Conservation (phyloP, 2,797 vertebrate species). For the Remorina albescens region DNA sequence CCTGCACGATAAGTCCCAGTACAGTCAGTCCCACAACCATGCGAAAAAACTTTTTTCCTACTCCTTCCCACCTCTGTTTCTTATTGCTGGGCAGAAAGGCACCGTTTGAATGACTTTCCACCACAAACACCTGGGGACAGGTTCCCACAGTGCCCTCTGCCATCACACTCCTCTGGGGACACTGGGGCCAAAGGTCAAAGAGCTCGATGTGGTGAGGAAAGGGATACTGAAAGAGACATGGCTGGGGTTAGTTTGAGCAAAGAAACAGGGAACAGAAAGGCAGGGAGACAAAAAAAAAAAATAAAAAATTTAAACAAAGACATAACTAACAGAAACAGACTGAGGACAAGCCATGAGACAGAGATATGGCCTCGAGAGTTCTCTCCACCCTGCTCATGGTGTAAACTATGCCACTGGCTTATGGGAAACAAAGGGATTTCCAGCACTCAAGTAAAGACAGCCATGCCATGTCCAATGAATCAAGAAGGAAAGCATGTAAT, state of each 20-base stretch:
- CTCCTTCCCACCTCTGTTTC: slow-evolving; percentile 29
- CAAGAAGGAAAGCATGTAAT: neutral
- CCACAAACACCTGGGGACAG: slow-evolving; percentile 78
- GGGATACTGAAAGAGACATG: slow-evolving; percentile 22
- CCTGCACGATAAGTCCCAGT: slow-evolving; percentile 72
- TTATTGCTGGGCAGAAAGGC: slow-evolving; percentile 5
- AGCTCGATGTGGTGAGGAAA: neutral
- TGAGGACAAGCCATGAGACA: too few relatives aligned
- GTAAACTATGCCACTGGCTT: slow-evolving; percentile 19
- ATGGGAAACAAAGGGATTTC: slow-evolving; percentile 45
- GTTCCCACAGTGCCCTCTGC: slow-evolving; percentile 46
- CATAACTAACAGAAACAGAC: neutral
- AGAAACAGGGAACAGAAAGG: neutral
- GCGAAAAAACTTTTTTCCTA: slow-evolving; percentile 40
- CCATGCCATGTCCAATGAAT: neutral
- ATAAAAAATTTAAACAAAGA: neutral
- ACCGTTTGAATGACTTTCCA: slow-evolving; percentile 69
- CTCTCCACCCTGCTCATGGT: neutral
- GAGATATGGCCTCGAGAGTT: neutral
- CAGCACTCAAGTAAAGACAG: neutral
- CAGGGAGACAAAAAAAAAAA: neutral
- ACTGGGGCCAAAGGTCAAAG: slow-evolving; percentile 12
- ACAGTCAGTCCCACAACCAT: slow-evolving; percentile 61
- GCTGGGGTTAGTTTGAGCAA: neutral
- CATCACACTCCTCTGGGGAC: slow-evolving; percentile 56